Evolutionary conservation across 2,113 vertebrate species (phyloP).

Genomic region (Grammomys dolichurus): DNA sequence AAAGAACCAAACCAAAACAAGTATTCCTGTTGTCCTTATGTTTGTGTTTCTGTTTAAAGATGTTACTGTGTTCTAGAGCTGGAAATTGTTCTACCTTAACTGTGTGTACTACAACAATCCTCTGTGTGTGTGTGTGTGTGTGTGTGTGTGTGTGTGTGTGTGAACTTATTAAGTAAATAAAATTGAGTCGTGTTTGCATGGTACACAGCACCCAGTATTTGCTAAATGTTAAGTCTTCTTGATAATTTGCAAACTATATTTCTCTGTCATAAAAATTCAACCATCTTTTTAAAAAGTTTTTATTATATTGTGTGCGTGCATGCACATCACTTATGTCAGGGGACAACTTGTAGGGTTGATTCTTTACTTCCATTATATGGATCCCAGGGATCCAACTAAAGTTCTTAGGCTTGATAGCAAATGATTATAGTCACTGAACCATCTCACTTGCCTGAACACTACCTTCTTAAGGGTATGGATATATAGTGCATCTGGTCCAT

Average conservation of each 20-base stretch:
- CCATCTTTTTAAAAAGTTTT: background rate
- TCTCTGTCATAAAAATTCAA: background rate
- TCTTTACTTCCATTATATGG: background rate
- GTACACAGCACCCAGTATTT: conserved; percentile 27
- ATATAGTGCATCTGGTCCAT: background rate
- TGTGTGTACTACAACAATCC: background rate
- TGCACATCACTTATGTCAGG: background rate
- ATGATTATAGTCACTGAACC: background rate
- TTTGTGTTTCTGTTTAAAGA: background rate
- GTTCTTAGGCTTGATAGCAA: background rate
- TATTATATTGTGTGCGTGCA: background rate
- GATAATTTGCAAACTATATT: background rate
- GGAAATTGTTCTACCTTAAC: background rate
- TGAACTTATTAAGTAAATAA: conserved; percentile 34
- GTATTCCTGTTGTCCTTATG: background rate
- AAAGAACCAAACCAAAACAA: background rate
- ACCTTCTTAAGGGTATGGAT: background rate
- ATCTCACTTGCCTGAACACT: background rate
- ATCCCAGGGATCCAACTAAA: background rate
- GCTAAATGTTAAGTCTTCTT: conserved; percentile 5
- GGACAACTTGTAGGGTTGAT: too few relatives aligned
- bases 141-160: background rate
- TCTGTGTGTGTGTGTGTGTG: background rate
- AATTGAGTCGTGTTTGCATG: conserved; percentile 27
- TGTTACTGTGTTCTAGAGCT: background rate